These are phyloP conservation scores for Eubasilissa regina DNA, from an alignment of 1,140 invertebrate species.

Conservation along the genomic window DNA sequence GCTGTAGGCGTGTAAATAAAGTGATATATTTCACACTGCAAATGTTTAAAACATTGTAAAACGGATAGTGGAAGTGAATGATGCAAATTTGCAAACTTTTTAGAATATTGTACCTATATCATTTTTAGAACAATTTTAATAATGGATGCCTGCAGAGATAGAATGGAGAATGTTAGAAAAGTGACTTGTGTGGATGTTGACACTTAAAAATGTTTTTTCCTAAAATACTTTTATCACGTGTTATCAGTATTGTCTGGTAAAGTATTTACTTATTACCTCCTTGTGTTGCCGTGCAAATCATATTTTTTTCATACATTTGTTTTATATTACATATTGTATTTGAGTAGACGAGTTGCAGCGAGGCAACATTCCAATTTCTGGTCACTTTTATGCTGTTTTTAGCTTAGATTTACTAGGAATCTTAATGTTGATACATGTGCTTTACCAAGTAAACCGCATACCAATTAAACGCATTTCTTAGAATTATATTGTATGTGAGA, in stretches of 20 bases:
- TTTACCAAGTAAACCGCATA: slow-evolving; percentile 54
- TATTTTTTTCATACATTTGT: slow-evolving; percentile 37
- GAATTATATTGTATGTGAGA: slow-evolving; percentile 48
- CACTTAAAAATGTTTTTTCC: slow-evolving; percentile 42
- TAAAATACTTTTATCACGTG: slow-evolving; percentile 21
- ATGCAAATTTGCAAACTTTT: not conserved
- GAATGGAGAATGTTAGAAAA: slow-evolving; percentile 16
- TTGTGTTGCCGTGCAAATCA: slow-evolving; percentile 52
- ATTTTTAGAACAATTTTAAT: slow-evolving; percentile 18
- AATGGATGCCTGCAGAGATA: not conserved
- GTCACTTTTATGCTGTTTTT: slow-evolving; percentile 56
- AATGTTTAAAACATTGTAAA: slow-evolving; percentile 28
- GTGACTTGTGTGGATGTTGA: not conserved
- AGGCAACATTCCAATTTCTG: slow-evolving; percentile 59
- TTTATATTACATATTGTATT: slow-evolving; percentile 47
- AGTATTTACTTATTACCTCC: slow-evolving; percentile 51
- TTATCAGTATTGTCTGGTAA: slow-evolving; percentile 52
- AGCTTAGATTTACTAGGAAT: slow-evolving; percentile 57
- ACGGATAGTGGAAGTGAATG: not conserved
- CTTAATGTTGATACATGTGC: slow-evolving; percentile 58
- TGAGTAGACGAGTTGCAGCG: slow-evolving; percentile 53
- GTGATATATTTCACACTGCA: slow-evolving; percentile 2
- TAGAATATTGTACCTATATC: not conserved
- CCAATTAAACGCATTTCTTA: slow-evolving; percentile 53
- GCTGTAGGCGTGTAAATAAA: slow-evolving; percentile 22